Evolutionary conservation across 2,888 invertebrate species (phyloP).

Genomic region (Kuschelorhynchus macadamiae): DNA sequence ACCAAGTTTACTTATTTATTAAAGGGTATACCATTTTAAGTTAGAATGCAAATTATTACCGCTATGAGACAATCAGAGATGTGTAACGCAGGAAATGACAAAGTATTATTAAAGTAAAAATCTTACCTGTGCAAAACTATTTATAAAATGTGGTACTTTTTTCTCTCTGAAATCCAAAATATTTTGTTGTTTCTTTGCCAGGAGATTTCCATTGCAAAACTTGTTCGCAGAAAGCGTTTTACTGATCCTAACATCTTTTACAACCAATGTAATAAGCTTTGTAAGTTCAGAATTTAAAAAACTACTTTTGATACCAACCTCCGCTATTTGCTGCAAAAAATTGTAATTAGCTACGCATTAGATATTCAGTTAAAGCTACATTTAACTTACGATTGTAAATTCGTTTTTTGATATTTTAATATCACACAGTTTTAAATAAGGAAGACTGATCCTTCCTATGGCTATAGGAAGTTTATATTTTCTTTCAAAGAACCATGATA

Average conservation of each 20-base stretch:
- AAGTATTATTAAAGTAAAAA: no score
- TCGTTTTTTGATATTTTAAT: slow-evolving; percentile 86
- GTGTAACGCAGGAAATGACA: no score
- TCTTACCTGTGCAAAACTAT: slow-evolving; percentile 85
- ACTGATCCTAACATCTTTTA: slow-evolving; percentile 84
- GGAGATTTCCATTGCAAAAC: slow-evolving; percentile 61
- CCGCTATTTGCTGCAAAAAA: slow-evolving; percentile 82
- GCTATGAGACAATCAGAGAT: no score
- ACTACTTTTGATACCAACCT: slow-evolving; percentile 88
- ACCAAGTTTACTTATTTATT: no score
- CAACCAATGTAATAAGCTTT: slow-evolving; percentile 86
- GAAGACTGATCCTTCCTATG: slow-evolving; percentile 86
- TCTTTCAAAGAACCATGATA: slow-evolving; percentile 86
- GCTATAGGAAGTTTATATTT: slow-evolving; percentile 85
- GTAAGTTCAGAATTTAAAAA: slow-evolving; percentile 91
- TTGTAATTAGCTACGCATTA: no score
- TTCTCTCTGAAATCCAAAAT: slow-evolving; percentile 78
- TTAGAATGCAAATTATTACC: no score
- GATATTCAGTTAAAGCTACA: slow-evolving; percentile 17
- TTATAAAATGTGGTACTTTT: slow-evolving; percentile 84
- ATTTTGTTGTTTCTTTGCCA: slow-evolving; percentile 66
- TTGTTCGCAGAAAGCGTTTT: slow-evolving; percentile 74
- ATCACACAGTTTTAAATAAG: slow-evolving; percentile 84
- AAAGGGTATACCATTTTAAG: no score
- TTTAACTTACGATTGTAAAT: slow-evolving; percentile 62